Percentiles rank a stretch among this genome's conserved stretches.
phyloP scores from a whole-genome alignment of 2,113 vertebrate species.

The Carlito syrichta region DNA sequence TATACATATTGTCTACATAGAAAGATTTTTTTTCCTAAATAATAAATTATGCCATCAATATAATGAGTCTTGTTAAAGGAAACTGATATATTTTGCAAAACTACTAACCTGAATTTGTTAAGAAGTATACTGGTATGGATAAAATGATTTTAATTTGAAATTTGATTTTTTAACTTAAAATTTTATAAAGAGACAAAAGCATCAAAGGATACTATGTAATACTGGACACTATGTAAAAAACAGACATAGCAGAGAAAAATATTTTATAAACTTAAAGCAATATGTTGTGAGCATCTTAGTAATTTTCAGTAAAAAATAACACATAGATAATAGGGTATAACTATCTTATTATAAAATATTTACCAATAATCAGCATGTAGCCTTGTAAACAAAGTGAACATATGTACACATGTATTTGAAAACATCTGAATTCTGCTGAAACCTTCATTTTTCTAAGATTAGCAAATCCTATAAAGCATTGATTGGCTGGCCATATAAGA shows the following conservation, averaged over 20 bases:
- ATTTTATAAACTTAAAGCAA: not conserved
- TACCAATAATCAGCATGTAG: not conserved
- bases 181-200: not conserved
- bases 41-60: not conserved
- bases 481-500: not conserved
- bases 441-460: not conserved
- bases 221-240: not conserved
- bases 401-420: not conserved
- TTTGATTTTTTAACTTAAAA: not conserved
- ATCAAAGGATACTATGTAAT: not conserved
- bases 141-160: not conserved
- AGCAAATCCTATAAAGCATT: not conserved
- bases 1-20: not conserved
- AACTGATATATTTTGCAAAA: not conserved
- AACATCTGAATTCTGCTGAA: not conserved
- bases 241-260: not conserved
- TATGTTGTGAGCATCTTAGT: not conserved
- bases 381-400: not conserved
- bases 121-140: not conserved
- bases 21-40: not conserved
- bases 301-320: not conserved
- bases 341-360: not conserved
- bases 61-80: not conserved
- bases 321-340: not conserved
- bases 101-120: not conserved